Percentiles rank a stretch among this genome's conserved stretches.
Evolutionary conservation across 2,888 invertebrate species (phyloP).

Genomic region (Camptogramma bilineatum): DNA sequence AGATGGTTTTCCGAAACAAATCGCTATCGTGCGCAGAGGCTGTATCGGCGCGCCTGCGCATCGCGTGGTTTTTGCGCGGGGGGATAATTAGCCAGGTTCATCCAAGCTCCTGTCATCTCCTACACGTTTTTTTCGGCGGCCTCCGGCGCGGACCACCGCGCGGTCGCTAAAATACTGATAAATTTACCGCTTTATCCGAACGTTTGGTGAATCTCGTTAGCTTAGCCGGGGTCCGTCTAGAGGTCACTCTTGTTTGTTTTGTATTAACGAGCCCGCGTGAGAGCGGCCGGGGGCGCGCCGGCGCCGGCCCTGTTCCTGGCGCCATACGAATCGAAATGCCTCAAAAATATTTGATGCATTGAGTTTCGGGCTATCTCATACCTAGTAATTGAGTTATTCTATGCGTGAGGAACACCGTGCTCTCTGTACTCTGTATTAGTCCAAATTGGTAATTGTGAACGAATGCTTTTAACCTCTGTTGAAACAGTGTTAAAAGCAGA

Average conservation of each 20-base stretch:
- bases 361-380: not conserved
- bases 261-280: constrained; percentile 75
- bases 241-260: constrained; percentile 85
- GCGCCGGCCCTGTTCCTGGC: constrained; percentile 79
- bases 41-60: constrained; percentile 67
- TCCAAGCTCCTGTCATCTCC: constrained; percentile 80
- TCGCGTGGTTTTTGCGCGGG: constrained; percentile 69
- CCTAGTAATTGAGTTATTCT: constrained; percentile 76
- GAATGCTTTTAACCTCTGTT: constrained; percentile 70
- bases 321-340: constrained; percentile 75
- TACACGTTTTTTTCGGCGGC: constrained; percentile 77
- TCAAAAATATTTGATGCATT: constrained; percentile 81
- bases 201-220: constrained; percentile 84
- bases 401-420: constrained; percentile 44
- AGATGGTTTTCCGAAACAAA: constrained; percentile 63
- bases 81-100: constrained; percentile 76
- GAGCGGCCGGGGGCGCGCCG: constrained; percentile 80
- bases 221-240: constrained; percentile 75
- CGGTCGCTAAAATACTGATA: constrained; percentile 77
- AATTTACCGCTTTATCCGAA: constrained; percentile 83
- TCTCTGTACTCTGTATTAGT: constrained; percentile 35
- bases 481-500: constrained; percentile 64
- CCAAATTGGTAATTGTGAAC: constrained; percentile 64
- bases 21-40: constrained; percentile 66
- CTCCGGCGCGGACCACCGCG: constrained; percentile 75